Base-by-base conservation (phyloP, 1,140 invertebrate genomes). In the Hestina assimilis region DNA sequence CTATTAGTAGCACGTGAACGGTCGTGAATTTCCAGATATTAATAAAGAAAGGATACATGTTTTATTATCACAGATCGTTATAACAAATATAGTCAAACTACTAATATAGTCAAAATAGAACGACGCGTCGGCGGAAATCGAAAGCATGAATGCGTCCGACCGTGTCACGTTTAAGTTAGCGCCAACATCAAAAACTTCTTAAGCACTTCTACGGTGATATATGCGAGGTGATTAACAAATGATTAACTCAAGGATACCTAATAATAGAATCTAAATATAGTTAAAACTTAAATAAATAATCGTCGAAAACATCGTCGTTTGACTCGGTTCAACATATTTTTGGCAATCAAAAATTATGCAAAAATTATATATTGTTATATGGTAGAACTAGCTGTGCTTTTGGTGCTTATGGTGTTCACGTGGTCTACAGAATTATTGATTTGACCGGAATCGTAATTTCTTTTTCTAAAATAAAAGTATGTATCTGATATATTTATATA, bases 181-280 rank as follows among this genome's bases (percentile, higher is more conserved):
- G n/a, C 29, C 26, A 7, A 58, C 24, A 50, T 61, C 51, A 61
- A 61, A 57, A 38, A 31, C 11, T 43, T n/a, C 19, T 24, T 23
- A 3, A 21, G 24, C 24, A 24, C 9, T 24, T 41, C 40, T 35
- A 31, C 26, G 2, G 19, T 31, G n/a, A 50, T 33, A 50, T 21
- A 38, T 38, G 31, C 23, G 14, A 17, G 14, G 33, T 50, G 14
- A 50, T 50, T 50, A 50, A 38, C 57, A 58, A 59, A 67, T 70
- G 75, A 82, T 79, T 75, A 83, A 79, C 69, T 65, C 66, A 61
- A 78, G 73, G 73, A 83, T 80, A 80, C 76, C 74, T 69, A 69
- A 81, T 79, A 84, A 79, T 79, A 19, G 15, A 33, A 83, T 75
- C 83, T 87, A 72, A 75, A 76, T 75, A 69, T 74, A 78, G 63